Conservation (phyloP, 1,140 invertebrate species). For the Tetragnatha versicolor region DNA sequence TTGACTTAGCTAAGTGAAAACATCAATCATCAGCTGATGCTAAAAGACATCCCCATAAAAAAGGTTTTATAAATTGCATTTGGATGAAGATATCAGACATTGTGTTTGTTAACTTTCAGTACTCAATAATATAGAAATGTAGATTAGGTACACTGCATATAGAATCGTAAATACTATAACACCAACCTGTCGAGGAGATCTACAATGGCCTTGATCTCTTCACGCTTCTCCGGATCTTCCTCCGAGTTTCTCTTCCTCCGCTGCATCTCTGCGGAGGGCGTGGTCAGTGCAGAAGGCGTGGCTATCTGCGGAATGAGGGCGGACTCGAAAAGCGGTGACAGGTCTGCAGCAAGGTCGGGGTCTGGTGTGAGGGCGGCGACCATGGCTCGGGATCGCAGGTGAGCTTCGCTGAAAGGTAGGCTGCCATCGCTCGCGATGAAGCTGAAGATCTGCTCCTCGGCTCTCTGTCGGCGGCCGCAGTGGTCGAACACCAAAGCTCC, state of each 20-base stretch:
- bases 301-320: slow-evolving; percentile 44
- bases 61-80: too few relatives aligned
- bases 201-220: slow-evolving; percentile 28
- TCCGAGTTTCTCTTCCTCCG: background rate
- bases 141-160: too few relatives aligned
- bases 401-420: slow-evolving; percentile 3
- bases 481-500: slow-evolving; percentile 60
- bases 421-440: slow-evolving; percentile 61
- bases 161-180: too few relatives aligned
- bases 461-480: slow-evolving; percentile 58
- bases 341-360: slow-evolving; percentile 25
- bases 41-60: too few relatives aligned
- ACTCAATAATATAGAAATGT: too few relatives aligned
- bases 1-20: too few relatives aligned
- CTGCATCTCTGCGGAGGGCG: background rate
- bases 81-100: too few relatives aligned
- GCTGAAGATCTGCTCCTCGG: slow-evolving; percentile 60
- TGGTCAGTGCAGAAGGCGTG: background rate
- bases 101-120: too few relatives aligned
- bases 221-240: background rate
- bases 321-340: slow-evolving; percentile 42
- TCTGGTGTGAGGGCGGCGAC: slow-evolving; percentile 47
- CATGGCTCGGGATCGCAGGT: slow-evolving; percentile 38
- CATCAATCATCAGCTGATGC: too few relatives aligned
- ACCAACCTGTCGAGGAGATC: slow-evolving; percentile 37